Evolutionary conservation across 2,888 invertebrate genomes (phyloP).

Genomic region (Oscheius onirici): DNA sequence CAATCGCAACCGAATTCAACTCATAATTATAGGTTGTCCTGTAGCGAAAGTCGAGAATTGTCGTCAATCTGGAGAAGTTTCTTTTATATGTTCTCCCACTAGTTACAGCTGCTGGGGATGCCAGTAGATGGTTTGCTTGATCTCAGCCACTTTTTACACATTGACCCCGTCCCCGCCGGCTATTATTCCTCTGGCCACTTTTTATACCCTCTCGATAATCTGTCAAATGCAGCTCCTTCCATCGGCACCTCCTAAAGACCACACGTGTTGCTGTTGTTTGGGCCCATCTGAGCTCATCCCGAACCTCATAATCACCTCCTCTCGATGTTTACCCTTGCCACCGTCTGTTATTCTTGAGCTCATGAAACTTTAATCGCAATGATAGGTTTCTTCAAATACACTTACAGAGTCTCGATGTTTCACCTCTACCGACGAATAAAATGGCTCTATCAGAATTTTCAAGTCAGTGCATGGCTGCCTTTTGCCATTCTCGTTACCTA

Average conservation of each 20-base stretch:
- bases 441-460: constrained; percentile 43
- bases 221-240: constrained; percentile 3
- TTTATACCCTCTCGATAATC: constrained; percentile 16
- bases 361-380: background rate
- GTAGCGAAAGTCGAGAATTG: too few species aligned
- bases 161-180: constrained; percentile 1
- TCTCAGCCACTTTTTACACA: constrained; percentile 12
- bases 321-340: background rate
- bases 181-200: constrained; percentile 22
- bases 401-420: constrained; percentile 18
- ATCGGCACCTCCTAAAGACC: constrained; percentile 3
- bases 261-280: constrained; percentile 10
- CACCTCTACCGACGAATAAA: constrained; percentile 39
- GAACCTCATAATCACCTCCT: background rate
- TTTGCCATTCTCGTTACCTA: constrained; percentile 56
- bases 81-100: too few species aligned
- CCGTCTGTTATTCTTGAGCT: background rate
- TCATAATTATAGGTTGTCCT: constrained; percentile 5
- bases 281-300: background rate
- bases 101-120: too few species aligned
- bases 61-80: too few species aligned
- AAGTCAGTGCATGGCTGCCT: constrained; percentile 45
- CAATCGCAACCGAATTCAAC: constrained; percentile 12
- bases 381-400: too few species aligned
- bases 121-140: constrained; percentile 17